Evolutionary conservation across 2,113 vertebrate genomes (phyloP).

Genomic region (Trematocara zebra): DNA sequence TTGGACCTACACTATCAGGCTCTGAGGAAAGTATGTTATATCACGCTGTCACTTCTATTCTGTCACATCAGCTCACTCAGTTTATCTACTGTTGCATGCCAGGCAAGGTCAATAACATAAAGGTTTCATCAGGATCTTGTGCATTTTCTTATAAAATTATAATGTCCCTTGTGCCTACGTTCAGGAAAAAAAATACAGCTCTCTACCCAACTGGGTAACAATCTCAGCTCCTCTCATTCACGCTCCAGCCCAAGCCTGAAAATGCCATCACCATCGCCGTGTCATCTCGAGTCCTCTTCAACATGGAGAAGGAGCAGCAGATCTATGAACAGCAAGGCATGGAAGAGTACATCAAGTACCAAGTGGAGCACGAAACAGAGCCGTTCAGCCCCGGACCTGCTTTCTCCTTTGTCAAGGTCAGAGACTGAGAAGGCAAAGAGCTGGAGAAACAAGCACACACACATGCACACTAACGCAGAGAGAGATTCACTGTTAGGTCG

Average conservation of each 20-base stretch:
- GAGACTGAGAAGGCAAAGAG: not conserved
- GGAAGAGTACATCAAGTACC: constrained; percentile 89
- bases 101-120: not conserved
- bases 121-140: not conserved
- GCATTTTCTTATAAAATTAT: not conserved
- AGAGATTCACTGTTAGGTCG: not conserved
- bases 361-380: constrained; percentile 86
- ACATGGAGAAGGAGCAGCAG: constrained; percentile 90
- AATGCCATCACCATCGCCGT: constrained; percentile 92
- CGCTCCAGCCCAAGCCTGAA: constrained; percentile 82
- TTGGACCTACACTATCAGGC: constrained; percentile 5
- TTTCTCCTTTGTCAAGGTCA: constrained; percentile 93
- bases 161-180: not conserved
- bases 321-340: constrained; percentile 84
- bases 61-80: not conserved
- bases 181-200: not conserved
- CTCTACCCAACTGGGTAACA: not conserved
- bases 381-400: constrained; percentile 88
- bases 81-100: not conserved
- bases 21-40: constrained; percentile 23
- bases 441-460: not conserved
- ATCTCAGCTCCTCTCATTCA: not conserved
- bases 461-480: not conserved
- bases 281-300: constrained; percentile 88
- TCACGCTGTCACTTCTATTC: not conserved